Conservation (phyloP, 2,888 invertebrate species). For the Proisotoma minuta region DNA sequence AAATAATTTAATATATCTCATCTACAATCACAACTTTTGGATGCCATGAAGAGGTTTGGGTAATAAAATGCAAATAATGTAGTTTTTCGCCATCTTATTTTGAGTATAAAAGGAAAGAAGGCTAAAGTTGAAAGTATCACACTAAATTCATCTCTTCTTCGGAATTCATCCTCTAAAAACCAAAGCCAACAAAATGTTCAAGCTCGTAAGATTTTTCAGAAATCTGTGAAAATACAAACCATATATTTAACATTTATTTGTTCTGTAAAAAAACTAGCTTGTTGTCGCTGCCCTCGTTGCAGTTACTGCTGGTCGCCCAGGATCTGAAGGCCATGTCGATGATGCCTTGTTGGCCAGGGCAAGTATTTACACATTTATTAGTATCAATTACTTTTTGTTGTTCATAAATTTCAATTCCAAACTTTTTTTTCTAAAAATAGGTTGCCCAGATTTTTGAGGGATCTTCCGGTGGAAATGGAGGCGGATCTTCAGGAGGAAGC, state of each 20-base stretch:
- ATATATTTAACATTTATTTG: too few relatives aligned
- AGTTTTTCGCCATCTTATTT: conserved; percentile 14
- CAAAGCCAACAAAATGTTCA: conserved; percentile 26
- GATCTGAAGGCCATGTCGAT: conserved; percentile 27
- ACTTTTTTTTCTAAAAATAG: too few relatives aligned
- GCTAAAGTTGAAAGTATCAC: conserved; percentile 22
- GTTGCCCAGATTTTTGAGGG: conserved; percentile 32
- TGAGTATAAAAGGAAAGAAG: conserved; percentile 34
- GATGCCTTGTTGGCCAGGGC: conserved; percentile 30
- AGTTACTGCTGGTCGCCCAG: conserved; percentile 23
- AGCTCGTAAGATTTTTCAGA: conserved; percentile 30
- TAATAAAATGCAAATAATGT: conserved; percentile 24
- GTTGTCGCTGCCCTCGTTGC: conserved; percentile 32
- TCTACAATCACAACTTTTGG: too few relatives aligned
- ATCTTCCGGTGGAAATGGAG: conserved; percentile 7
- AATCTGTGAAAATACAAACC: neutral
- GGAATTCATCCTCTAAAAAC: conserved; percentile 1
- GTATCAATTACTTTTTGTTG: too few relatives aligned
- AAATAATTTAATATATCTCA: too few relatives aligned
- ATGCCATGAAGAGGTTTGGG: conserved; percentile 1
- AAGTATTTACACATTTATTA: too few relatives aligned
- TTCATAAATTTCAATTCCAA: too few relatives aligned
- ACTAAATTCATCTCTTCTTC: conserved; percentile 15
- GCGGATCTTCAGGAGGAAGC: neutral
- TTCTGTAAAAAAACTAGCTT: too few relatives aligned